Conservation (phyloP, 37 sponge, comb jelly and placozoan species). For the Axinella damicornis region DNA sequence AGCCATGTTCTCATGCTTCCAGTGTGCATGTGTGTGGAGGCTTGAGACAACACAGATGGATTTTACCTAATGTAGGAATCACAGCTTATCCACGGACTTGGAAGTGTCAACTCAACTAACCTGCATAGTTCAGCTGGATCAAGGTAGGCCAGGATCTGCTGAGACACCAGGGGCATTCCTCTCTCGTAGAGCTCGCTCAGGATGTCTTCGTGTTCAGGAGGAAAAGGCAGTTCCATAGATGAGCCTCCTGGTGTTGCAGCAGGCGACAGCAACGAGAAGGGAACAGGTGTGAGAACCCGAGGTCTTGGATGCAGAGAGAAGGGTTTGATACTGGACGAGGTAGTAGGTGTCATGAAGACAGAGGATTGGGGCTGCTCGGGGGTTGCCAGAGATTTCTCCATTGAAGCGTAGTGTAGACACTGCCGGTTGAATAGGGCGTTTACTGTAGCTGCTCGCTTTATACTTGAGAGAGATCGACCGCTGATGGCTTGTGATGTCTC, state of each 20-base stretch:
- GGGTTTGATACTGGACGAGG: neutral
- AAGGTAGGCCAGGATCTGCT: conserved; percentile 14
- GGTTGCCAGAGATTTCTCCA: too few relatives aligned
- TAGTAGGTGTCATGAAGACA: conserved; percentile 33
- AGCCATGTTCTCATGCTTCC: too few relatives aligned
- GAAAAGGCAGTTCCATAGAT: neutral
- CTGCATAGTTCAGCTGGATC: conserved; percentile 20
- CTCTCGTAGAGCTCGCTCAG: conserved; percentile 8
- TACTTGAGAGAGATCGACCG: too few relatives aligned
- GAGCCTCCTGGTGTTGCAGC: neutral
- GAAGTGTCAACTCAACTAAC: conserved; percentile 12
- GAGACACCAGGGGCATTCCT: neutral
- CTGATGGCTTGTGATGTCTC: too few relatives aligned
- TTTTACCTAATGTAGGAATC: too few relatives aligned
- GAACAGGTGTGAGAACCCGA: conserved; percentile 10
- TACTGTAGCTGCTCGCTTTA: too few relatives aligned
- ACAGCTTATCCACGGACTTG: too few relatives aligned
- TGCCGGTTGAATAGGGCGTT: too few relatives aligned
- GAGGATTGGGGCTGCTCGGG: conserved; percentile 5
- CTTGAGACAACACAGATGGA: too few relatives aligned
- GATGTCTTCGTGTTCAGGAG: conserved; percentile 1
- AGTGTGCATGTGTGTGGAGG: too few relatives aligned
- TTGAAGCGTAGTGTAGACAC: too few relatives aligned
- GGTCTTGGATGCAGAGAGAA: neutral
- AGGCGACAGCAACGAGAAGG: conserved; percentile 10